Base-by-base conservation (phyloP, 2,888 invertebrate genomes). In the Mesopsocus fuscifrons region DNA sequence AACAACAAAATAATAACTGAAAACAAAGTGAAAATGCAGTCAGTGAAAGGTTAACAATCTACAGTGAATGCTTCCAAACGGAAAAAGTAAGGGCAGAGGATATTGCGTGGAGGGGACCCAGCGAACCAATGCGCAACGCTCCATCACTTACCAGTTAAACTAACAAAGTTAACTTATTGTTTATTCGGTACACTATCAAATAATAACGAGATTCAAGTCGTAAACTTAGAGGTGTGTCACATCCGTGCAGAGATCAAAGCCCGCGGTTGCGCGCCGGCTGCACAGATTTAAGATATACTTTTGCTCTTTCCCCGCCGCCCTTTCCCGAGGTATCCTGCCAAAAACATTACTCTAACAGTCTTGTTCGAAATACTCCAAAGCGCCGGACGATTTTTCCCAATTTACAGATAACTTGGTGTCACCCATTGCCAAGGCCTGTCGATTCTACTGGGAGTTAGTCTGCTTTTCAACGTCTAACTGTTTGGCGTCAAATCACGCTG, bases 1-100 rank as follows among this genome's bases (percentile, higher is more conserved):
- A 38, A 38, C 38, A 38, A 38, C 38, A 38, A 38, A 38, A 20
- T 20, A 38, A 38, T 20, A 38, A 38, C 38, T 38, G 38, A 38
- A 38, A 38, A 38, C 38, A 38, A 38, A 38, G 20, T 38, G n/a
- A 38, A 38, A 20, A 38, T 38, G 17, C 17, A 21, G 38, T 21
- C 38, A 20, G 38, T 38, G 21, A 38, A 16, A 38, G 20, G 26
- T 26, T 26, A 26, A 26, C 26, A 26, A 26, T 26, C 26, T 26
- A 26, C 26, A 26, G 26, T 26, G 26, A 26, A 26, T 26, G 11
- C 26, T 26, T 9, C 26, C 26, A 26, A 26, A 26, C 26, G 26
- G 6, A 26, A 6, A 26, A 26, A 26, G n/a, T n/a, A 26, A 26
- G 11, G 26, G 26, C 26, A 26, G 11, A 26, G 6, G 6, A 26